phyloP scores from a whole-genome alignment of 2,797 vertebrate species.

The Ctenopoma kingsleyae region DNA sequence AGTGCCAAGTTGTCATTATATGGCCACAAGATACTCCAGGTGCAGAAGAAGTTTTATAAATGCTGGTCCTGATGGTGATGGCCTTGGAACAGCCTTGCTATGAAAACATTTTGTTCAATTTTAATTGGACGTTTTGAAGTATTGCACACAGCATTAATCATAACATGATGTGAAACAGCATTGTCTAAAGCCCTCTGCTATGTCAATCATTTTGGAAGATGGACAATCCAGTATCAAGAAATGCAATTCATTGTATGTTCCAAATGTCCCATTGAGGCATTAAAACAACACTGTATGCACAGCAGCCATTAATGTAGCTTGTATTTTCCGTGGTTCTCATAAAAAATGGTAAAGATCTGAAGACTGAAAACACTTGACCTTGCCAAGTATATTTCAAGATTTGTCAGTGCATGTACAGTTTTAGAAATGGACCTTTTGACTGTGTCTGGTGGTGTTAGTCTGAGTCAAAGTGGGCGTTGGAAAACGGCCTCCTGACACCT shows the following conservation, averaged over 20 bases:
- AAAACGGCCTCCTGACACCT: conserved; percentile 85
- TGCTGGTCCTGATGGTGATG: conserved; percentile 32
- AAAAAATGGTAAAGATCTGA: conserved; percentile 83
- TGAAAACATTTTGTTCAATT: conserved; percentile 52
- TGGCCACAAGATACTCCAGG: conserved; percentile 46
- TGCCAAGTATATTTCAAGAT: conserved; percentile 83
- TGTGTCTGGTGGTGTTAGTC: conserved; percentile 74
- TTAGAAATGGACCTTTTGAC: conserved; percentile 76
- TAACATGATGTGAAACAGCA: conserved; percentile 23
- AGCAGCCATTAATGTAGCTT: conserved; percentile 73
- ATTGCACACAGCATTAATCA: conserved; percentile 30
- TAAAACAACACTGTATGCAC: conserved; percentile 79
- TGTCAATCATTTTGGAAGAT: conserved; percentile 44
- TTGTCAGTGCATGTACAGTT: conserved; percentile 68
- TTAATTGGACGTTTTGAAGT: conserved; percentile 31
- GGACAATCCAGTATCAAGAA: conserved; percentile 41
- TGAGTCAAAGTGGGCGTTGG: conserved; percentile 83
- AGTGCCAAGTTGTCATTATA: conserved; percentile 42
- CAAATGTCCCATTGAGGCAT: conserved; percentile 75
- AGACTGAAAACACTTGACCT: conserved; percentile 77
- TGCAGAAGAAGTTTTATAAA: conserved; percentile 34
- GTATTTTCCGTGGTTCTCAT: conserved; percentile 81
- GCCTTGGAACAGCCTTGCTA: conserved; percentile 39
- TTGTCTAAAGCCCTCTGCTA: conserved; percentile 39
- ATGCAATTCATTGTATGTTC: conserved; percentile 67